Evolutionary conservation across 2,113 vertebrate genomes (phyloP), one percentile per base, ranked within the genome.

Genomic region (Etheostoma cragini): DNA sequence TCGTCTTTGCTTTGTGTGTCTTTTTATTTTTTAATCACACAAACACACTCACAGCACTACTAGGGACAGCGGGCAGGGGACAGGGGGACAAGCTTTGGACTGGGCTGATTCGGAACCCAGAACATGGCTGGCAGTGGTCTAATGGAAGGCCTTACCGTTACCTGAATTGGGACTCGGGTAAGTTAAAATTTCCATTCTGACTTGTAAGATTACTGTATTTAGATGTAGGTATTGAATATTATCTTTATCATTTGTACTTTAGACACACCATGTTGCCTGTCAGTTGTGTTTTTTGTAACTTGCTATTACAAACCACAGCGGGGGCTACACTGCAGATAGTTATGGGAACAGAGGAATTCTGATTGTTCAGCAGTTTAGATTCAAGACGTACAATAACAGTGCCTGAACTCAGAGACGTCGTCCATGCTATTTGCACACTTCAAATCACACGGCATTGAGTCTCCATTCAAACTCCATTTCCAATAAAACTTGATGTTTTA

Each of bases 141-240:
- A 83, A 93, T 56, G 92, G 94, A 17, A 92, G 87, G 56, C 96
- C 97, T 0, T 97, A 97, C 68, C 93, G 96, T 2, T 98, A 96
- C 77, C 78, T 98, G 72, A 97, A 96, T 53, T 98, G 97, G 97
- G 90, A 96, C 68, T 95, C 95, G 94, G 96, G 96, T 97, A 11
- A 42, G 38, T 42, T 42, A 11, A 11, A 42, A 11, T 42, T 42
- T 8, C 38, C 10, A 10, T 38, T 38, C 38, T 42, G 8, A 8
- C 35, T 17, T 7, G 6, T 50, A 19, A 50, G 49, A 50, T 50
- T 50, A 19, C 49, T 50, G 49, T 17, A 50, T 50, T 17, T 50
- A 19, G 19, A 50, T 50, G 19, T 7, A 42, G 19, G 30, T 12
- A 17, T 49, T 5, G 0, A 8, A 30, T 47, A 15, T 65, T 22